Evolutionary conservation across 2,888 invertebrate genomes (phyloP), one percentile per base, ranked within the genome.

Genomic region (Euproctis similis): DNA sequence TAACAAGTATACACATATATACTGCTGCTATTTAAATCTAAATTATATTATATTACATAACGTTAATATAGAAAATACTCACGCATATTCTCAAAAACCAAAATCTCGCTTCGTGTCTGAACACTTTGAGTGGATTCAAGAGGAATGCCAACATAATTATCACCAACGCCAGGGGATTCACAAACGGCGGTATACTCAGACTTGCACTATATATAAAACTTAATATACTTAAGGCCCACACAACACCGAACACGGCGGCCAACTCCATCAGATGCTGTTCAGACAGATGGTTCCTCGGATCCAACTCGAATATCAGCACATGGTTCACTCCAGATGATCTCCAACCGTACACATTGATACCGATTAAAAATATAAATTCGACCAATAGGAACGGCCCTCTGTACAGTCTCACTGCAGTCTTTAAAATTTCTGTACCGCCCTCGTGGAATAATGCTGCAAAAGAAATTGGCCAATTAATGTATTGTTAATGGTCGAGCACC

Each of bases 301-400:
- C 97, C 54, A 98, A 82, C 67, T 98, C 98, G 73, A 98, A 98
- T 49, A 98, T 98, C 1, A 98, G 86, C 0, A 98, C 98, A 67
- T 98, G 98, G 81, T 98, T 98, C 8, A 98, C 98, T 2, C 98
- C 98, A 0, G 97, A 96, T 0, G 96, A 95, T 2, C 97, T 86
- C 98, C 98, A 98, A 4, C 97, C 97, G 67, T 97, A 97, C 1
- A 97, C 95, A 64, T 98, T 98, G 26, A 98, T 92, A 12, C 97
- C 98, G 76, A 98, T 94, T 17, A 98, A 85, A 67, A 98, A 97
- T 58, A 97, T 89, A 64, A 97, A 96, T 58, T 96, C 90, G 14
- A 97, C 93, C 35, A 98, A 87, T 4, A 99, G 89, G 48, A 99
- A 89, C 2, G 97, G 96, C 0, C 96, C 97, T 28, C 99, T 87